Evolutionary conservation across 2,797 vertebrate species (phyloP), one percentile per base, ranked within the genome.

Genomic region (Onychomys torridus): DNA sequence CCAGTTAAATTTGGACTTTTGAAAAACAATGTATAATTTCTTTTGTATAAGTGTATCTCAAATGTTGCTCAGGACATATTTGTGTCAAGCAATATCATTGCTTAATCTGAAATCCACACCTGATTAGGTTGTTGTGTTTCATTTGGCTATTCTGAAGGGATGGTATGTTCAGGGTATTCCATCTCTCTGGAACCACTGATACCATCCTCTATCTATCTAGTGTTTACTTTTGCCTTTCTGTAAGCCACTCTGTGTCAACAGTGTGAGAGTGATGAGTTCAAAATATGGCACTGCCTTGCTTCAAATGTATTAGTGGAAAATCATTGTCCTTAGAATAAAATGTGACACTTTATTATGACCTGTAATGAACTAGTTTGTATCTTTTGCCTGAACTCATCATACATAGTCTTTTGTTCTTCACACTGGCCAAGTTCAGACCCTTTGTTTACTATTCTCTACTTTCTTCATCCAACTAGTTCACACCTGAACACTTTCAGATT

Each of bases 1-100:
- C 11, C 9, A 93, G 55, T 82, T 95, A 85, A 84, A 95, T 90
- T 93, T 94, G 57, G 34, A 76, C 89, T 95, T 96, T 78, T 90
- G 37, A 76, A 23, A 77, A 94, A 91, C 40, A 89, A 87, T 78
- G 79, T 82, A 61, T 59, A 76, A 59, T 94, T 65, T 32, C 78
- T 92, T 96, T 4, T 65, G 2, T 52, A 0, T 92, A 89, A 93
- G 6, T 88, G 6, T 40, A 17, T 46, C 67, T 52, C 81, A 89
- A 82, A 85, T 85, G 94, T 40, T 92, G 16, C 59, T 90, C 23
- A 2, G 43, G 69, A 13, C 23, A 21, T 52, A 57, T 49, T 78
- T 94, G 75, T 59, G 9, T 19, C 1, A 9, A 89, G 57, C 67
- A 63, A 59, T 37, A 57, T 65, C 23, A 34, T 63, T 95, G 40